Evolutionary conservation across 2,888 invertebrate genomes (phyloP).

Genomic region (Rhopalosiphum nymphaeae): DNA sequence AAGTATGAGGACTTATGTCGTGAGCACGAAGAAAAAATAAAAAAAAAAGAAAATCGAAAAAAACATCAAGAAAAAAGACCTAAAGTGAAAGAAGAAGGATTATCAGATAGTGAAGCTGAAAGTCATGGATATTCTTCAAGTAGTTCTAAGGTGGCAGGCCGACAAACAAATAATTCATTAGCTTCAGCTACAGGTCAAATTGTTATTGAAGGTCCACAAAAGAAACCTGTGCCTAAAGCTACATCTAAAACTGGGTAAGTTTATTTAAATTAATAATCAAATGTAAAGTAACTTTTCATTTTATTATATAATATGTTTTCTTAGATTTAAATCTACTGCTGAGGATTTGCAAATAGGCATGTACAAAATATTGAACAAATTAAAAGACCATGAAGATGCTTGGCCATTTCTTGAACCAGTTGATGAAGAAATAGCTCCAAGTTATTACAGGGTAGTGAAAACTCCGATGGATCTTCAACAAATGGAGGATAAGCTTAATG

Average conservation of each 20-base stretch:
- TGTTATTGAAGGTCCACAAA: slow-evolving; percentile 76
- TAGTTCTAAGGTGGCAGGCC: slow-evolving; percentile 71
- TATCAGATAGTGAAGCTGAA: slow-evolving; percentile 56
- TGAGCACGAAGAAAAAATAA: slow-evolving; percentile 69
- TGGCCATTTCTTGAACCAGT: slow-evolving; percentile 96
- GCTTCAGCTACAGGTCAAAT: slow-evolving; percentile 88
- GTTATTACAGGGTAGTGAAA: slow-evolving; percentile 75
- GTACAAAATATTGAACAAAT: slow-evolving; percentile 90
- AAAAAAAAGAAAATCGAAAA: slow-evolving; percentile 71
- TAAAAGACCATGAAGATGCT: slow-evolving; percentile 90
- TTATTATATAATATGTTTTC: slow-evolving; percentile 67
- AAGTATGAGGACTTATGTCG: slow-evolving; percentile 66
- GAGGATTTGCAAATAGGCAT: slow-evolving; percentile 90
- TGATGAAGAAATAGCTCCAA: slow-evolving; percentile 79
- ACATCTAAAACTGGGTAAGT: slow-evolving; percentile 48
- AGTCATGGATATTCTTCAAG: slow-evolving; percentile 62
- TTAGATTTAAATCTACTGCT: slow-evolving; percentile 81
- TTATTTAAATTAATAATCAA: neutral
- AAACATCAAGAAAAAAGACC: slow-evolving; percentile 72
- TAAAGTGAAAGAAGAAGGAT: slow-evolving; percentile 71
- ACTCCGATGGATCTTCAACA: slow-evolving; percentile 89
- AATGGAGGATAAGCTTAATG: slow-evolving; percentile 89
- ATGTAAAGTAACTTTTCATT: neutral
- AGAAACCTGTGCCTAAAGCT: slow-evolving; percentile 47
- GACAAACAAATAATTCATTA: slow-evolving; percentile 89